A percentile compares a stretch with the other conserved stretches of the same genome.
Evolutionary conservation across 2,888 invertebrate species (phyloP).

Genomic region (Spisula solida): DNA sequence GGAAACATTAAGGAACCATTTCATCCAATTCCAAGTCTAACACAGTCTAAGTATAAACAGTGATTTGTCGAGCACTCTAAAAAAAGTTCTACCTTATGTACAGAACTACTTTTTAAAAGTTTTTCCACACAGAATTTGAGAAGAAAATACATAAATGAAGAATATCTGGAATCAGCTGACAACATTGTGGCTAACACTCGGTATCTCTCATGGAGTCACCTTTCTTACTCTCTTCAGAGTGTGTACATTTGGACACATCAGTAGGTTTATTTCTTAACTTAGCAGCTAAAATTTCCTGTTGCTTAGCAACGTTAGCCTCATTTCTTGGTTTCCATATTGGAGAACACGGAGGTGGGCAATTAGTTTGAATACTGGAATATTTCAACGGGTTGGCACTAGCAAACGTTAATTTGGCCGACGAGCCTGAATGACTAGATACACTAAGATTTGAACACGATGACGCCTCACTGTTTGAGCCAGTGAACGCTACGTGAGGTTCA

Average conservation of each 20-base stretch:
- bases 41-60: background rate
- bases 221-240: background rate
- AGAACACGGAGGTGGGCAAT: constrained; percentile 92
- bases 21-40: background rate
- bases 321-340: constrained; percentile 95
- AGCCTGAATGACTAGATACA: constrained; percentile 82
- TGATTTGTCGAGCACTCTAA: background rate
- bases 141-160: background rate
- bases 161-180: background rate
- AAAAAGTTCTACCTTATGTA: background rate
- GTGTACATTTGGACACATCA: constrained; percentile 19
- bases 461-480: constrained; percentile 70
- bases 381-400: constrained; percentile 97
- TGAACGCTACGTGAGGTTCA: constrained; percentile 72
- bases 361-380: constrained; percentile 91
- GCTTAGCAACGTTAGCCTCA: constrained; percentile 73
- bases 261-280: constrained; percentile 19
- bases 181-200: constrained; percentile 55
- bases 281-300: constrained; percentile 56
- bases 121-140: background rate
- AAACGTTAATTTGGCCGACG: constrained; percentile 93
- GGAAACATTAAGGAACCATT: background rate
- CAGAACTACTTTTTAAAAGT: background rate
- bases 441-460: constrained; percentile 84
- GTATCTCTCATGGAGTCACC: constrained; percentile 57